Base-by-base conservation (phyloP, 1,140 invertebrate genomes). In the Drosophila bipectinata region DNA sequence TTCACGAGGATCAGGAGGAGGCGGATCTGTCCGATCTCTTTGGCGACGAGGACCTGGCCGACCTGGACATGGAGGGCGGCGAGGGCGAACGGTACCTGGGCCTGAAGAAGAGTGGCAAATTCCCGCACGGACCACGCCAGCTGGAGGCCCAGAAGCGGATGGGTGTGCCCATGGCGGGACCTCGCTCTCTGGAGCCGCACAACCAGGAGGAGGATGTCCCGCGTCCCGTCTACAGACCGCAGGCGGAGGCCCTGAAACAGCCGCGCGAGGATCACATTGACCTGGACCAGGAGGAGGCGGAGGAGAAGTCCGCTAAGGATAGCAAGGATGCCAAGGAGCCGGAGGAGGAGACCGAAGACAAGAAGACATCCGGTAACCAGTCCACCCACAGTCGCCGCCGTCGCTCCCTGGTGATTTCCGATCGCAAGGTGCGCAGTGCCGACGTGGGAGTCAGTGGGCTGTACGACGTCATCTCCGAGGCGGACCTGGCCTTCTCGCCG, bases 381-480 rank as follows among this genome's bases (percentile, higher is more conserved):
- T 63, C 28, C 2, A 18, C 44, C n/a, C 55, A 45, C n/a, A 61
- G 82, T 45, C 91, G 91, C 58, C 88, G 90, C 30, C 93, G 94
- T 52, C 93, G 97, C 15, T 95, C 95, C 0, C 93, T 96, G 1
- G 93, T 94, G 0, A 93, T 96, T 10, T 94, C 95, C 6, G 95
- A 96, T 79, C 93, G 96, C 4, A 95, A 96, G 79, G 95, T 93
- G 9, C 94, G 96, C 21, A 97, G 95, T 67, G 96, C 96, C 2
- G 97, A 97, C 88, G 96, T 97, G 9, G 97, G 96, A 7, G 97
- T 98, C 14, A 96, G 95, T 72, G 96, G 96, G 2, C 94, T 97
- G 39, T 98, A 97, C 91, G 96, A 97, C 73, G 97, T 98, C n/a
- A 97, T 98, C 26, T 97, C 97, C 3, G 96, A 97, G 92, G 96